Evolutionary conservation across 2,113 vertebrate genomes (phyloP).

Genomic region (Ceyx cyanopectus): DNA sequence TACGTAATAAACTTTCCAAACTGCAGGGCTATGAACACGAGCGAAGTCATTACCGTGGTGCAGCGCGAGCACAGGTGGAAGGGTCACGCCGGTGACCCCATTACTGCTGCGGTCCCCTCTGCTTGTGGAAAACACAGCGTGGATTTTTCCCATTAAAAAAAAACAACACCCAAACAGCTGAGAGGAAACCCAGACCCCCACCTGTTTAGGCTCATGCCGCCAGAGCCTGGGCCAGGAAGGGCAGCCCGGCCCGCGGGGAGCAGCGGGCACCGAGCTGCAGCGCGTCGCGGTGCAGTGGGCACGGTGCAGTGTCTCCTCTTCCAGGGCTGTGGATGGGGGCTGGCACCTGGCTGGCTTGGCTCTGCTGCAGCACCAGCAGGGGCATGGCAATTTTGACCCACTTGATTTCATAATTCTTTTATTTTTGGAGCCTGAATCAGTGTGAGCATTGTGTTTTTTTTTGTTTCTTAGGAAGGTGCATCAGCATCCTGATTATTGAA

Average conservation of each 20-base stretch:
- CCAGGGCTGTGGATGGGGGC: fast-evolving
- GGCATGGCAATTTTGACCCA: not conserved
- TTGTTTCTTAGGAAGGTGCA: not conserved
- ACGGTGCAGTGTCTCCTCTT: fast-evolving
- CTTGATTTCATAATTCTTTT: not conserved
- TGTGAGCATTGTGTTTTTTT: fast-evolving
- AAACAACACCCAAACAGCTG: too few species aligned
- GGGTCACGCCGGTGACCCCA: fast-evolving
- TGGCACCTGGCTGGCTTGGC: not conserved
- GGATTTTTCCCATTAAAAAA: not conserved
- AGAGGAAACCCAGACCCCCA: not conserved
- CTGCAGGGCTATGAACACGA: not conserved
- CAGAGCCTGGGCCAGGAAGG: fast-evolving
- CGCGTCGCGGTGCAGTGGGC: fast-evolving
- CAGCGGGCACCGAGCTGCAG: not conserved
- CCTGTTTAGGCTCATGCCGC: not conserved
- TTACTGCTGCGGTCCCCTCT: fast-evolving
- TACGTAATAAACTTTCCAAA: constrained; percentile 16
- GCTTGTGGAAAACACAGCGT: not conserved
- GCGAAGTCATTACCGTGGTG: not conserved
- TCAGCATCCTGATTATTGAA: not conserved
- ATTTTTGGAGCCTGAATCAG: not conserved
- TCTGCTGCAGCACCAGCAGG: fast-evolving
- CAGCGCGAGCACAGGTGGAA: not conserved
- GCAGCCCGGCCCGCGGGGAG: not conserved